Evolutionary conservation across 2,888 invertebrate species (phyloP).

Genomic region (Nephrocerus scutellatus): DNA sequence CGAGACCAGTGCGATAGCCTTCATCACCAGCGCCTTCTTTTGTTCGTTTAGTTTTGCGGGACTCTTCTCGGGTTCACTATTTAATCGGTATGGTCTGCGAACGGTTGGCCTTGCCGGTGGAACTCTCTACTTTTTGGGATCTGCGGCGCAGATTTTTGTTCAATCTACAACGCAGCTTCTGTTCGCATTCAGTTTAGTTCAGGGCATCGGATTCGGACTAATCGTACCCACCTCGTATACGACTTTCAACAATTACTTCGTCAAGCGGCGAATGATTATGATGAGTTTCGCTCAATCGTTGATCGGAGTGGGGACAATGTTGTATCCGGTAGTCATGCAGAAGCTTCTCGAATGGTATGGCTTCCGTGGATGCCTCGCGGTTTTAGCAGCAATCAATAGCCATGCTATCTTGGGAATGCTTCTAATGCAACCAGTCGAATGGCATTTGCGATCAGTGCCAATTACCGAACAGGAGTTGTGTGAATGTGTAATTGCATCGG

Average conservation of each 20-base stretch:
- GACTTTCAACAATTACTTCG: constrained; percentile 68
- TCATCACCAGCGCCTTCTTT: constrained; percentile 62
- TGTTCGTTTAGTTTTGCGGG: constrained; percentile 52
- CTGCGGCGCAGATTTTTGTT: constrained; percentile 57
- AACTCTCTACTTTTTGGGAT: constrained; percentile 56
- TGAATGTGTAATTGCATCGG: neutral
- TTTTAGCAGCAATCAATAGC: constrained; percentile 61
- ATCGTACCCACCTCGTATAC: constrained; percentile 67
- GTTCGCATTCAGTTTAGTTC: constrained; percentile 58
- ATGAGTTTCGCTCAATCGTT: constrained; percentile 69
- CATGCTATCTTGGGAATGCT: constrained; percentile 63
- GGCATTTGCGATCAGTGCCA: constrained; percentile 56
- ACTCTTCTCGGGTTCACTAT: constrained; percentile 58
- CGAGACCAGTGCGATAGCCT: constrained; percentile 62
- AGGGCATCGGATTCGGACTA: constrained; percentile 65
- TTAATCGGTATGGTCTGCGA: constrained; percentile 60
- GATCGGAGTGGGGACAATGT: constrained; percentile 61
- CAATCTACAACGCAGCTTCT: constrained; percentile 57
- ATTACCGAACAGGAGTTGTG: constrained; percentile 33
- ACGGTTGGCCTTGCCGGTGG: constrained; percentile 62
- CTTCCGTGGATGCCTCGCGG: constrained; percentile 61
- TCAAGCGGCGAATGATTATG: constrained; percentile 61
- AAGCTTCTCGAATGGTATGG: constrained; percentile 58
- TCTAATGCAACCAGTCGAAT: constrained; percentile 67
- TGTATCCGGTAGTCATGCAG: constrained; percentile 60